Conservation (phyloP, 2,113 vertebrate genomes). For the Gulo gulo region DNA sequence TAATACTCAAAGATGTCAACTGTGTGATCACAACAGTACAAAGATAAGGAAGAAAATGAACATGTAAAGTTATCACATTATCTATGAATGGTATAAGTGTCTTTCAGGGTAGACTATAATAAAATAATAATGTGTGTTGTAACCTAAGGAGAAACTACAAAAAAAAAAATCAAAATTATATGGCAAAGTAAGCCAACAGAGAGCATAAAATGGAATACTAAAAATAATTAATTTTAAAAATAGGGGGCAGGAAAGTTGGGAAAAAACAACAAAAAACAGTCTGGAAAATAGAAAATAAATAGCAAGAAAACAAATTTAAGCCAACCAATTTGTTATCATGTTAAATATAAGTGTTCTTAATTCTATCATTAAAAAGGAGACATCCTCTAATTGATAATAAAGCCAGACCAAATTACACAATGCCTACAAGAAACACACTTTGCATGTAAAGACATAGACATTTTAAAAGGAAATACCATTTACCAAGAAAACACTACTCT, state of each 20-base stretch:
- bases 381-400: background rate
- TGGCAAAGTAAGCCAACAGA: background rate
- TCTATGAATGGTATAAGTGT: background rate
- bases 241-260: background rate
- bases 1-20: background rate
- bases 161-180: background rate
- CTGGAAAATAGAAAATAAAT: background rate
- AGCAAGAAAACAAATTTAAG: background rate
- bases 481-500: background rate
- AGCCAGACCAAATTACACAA: background rate
- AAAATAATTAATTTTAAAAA: background rate
- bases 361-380: background rate
- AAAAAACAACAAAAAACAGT: background rate
- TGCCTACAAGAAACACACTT: background rate
- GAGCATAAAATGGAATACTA: background rate
- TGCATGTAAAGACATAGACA: background rate
- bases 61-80: background rate
- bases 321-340: background rate
- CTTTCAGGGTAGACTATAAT: background rate
- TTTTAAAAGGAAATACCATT: background rate
- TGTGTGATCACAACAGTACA: background rate
- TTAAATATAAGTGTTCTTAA: background rate
- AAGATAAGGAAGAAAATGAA: background rate
- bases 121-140: background rate
- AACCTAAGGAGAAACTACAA: background rate